Percentiles rank a stretch among this genome's conserved stretches.
Evolutionary conservation across 2,113 vertebrate species (phyloP).

Genomic region (Cyanoderma ruficeps): DNA sequence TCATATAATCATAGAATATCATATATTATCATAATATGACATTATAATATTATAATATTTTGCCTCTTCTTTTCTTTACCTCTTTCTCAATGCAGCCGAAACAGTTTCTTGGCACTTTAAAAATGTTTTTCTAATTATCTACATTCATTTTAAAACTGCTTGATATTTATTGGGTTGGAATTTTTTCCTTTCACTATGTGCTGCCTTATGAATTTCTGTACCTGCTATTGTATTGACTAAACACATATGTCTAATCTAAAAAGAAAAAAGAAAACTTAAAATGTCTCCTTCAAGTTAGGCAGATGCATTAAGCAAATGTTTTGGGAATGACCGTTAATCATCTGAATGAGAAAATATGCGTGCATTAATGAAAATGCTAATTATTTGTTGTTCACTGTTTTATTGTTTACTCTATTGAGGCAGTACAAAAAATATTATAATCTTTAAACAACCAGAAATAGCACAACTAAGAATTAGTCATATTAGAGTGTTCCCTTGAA

Average conservation of each 20-base stretch:
- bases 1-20: too few species aligned
- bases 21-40: too few species aligned
- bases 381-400: slow-evolving; percentile 12
- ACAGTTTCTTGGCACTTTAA: neutral
- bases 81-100: neutral
- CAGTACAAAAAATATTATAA: neutral
- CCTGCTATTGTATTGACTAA: neutral
- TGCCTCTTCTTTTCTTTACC: neutral
- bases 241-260: neutral
- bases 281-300: neutral
- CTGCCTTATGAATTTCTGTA: neutral
- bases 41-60: neutral
- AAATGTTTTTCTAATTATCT: neutral
- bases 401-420: neutral
- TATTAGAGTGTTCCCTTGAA: neutral
- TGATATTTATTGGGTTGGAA: neutral
- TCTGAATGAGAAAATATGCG: neutral
- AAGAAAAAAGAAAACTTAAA: neutral
- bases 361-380: neutral
- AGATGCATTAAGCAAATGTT: neutral
- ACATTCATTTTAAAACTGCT: neutral
- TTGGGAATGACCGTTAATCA: neutral
- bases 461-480: neutral
- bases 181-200: neutral
- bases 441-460: neutral